phyloP scores from a whole-genome alignment of 2,797 vertebrate species.

The Parambassis ranga region DNA sequence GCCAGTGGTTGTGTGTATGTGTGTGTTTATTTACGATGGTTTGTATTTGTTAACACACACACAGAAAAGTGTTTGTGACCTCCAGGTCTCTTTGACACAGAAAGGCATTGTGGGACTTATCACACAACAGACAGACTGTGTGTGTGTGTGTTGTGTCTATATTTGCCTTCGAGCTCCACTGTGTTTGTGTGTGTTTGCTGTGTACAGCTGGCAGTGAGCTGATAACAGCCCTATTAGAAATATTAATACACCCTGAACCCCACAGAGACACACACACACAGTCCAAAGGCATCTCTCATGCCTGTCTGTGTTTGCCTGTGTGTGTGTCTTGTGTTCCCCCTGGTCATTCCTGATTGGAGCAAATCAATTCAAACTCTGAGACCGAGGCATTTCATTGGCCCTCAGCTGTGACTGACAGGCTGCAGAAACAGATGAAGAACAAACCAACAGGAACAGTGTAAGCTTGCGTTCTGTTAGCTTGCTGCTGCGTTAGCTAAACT shows the following conservation, averaged over 20 bases:
- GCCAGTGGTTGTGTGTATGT: constrained; percentile 10
- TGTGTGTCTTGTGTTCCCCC: constrained; percentile 4
- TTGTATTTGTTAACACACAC: constrained; percentile 19
- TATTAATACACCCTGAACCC: constrained; percentile 78
- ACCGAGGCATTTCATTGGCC: constrained; percentile 20
- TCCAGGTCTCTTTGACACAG: constrained; percentile 69
- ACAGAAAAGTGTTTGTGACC: constrained; percentile 65
- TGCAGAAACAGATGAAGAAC: not conserved
- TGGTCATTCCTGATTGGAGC: constrained; percentile 48
- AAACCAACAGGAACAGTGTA: not conserved
- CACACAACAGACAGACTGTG: constrained; percentile 55
- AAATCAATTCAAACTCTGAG: constrained; percentile 48
- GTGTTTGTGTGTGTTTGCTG: constrained; percentile 56
- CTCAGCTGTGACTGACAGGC: constrained; percentile 40
- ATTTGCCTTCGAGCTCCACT: constrained; percentile 53
- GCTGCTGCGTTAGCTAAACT: not conserved
- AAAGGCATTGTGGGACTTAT: constrained; percentile 70
- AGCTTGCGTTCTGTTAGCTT: not conserved
- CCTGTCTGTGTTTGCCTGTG: not conserved
- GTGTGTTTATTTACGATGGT: constrained; percentile 15
- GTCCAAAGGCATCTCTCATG: constrained; percentile 4
- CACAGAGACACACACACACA: constrained; percentile 48
- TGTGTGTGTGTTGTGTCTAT: constrained; percentile 35
- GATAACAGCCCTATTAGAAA: constrained; percentile 80
- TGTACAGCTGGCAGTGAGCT: constrained; percentile 78